Conservation (phyloP, 2,888 invertebrate genomes). For the Aethes cnicana region DNA sequence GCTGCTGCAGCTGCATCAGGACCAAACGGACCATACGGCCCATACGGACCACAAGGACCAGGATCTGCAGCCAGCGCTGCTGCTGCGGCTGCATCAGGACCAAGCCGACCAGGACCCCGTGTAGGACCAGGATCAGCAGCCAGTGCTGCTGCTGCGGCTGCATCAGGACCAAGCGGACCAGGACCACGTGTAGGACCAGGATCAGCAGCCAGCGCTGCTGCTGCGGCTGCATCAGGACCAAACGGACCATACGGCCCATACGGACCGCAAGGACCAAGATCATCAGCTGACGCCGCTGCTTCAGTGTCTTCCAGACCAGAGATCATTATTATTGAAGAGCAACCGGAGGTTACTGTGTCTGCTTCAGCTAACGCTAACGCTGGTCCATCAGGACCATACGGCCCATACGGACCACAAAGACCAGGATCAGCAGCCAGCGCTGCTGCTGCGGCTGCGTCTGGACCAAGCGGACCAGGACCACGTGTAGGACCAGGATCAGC, state of each 20-base stretch:
- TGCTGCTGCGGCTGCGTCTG: too few relatives aligned
- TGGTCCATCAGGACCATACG: slow-evolving; percentile 23
- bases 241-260: slow-evolving; percentile 3
- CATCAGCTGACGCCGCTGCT: slow-evolving; percentile 4
- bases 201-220: not conserved
- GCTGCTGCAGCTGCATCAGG: not conserved
- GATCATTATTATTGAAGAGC: too few relatives aligned
- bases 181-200: slow-evolving; percentile 1
- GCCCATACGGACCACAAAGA: slow-evolving; percentile 13
- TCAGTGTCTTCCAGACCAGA: not conserved
- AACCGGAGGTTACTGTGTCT: too few relatives aligned
- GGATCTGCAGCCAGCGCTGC: too few relatives aligned
- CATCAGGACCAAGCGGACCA: not conserved
- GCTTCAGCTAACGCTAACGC: slow-evolving; percentile 3
- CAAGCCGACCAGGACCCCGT: not conserved
- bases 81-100: too few relatives aligned
- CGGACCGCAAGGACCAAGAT: slow-evolving; percentile 3
- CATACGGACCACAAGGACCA: slow-evolving; percentile 1
- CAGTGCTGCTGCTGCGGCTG: slow-evolving; percentile 23
- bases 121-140: slow-evolving; percentile 21
- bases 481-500: slow-evolving; percentile 1
- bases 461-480: slow-evolving; percentile 1
- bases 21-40: not conserved
- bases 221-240: too few relatives aligned
- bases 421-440: slow-evolving; percentile 10